Evolutionary conservation across 2,797 vertebrate genomes (phyloP).

Genomic region (Megaceryle alcyon): DNA sequence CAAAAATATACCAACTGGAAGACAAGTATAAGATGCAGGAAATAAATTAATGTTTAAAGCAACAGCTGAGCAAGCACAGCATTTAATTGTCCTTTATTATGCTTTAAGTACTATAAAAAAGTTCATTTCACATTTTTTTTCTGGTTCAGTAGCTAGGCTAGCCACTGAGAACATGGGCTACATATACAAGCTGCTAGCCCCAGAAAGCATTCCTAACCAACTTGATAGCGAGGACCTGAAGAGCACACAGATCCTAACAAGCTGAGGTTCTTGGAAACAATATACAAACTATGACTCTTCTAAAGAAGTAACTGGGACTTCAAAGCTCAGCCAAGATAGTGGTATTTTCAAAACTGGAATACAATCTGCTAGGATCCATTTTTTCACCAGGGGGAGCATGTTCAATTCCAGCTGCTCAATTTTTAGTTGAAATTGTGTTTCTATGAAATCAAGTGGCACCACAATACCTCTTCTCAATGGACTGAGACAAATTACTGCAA

Average conservation of each 20-base stretch:
- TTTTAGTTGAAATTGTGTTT: background rate
- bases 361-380: background rate
- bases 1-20: background rate
- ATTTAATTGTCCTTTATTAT: background rate
- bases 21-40: background rate
- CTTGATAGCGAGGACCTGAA: background rate
- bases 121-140: background rate
- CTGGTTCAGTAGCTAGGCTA: background rate
- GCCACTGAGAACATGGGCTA: background rate
- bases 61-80: background rate
- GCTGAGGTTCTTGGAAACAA: background rate
- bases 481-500: background rate
- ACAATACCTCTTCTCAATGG: background rate
- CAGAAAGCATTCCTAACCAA: background rate
- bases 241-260: background rate
- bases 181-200: accelerated
- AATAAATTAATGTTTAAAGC: background rate
- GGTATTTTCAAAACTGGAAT: background rate
- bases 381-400: background rate
- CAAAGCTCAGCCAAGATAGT: background rate
- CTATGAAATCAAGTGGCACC: background rate
- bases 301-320: background rate
- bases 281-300: background rate
- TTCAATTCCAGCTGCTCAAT: background rate
- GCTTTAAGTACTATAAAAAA: background rate